Percentiles rank a stretch among this genome's conserved stretches.
These are phyloP conservation scores for Eumaeus atala DNA, from an alignment of 1,140 invertebrate genomes.

Conservation along the genomic window DNA sequence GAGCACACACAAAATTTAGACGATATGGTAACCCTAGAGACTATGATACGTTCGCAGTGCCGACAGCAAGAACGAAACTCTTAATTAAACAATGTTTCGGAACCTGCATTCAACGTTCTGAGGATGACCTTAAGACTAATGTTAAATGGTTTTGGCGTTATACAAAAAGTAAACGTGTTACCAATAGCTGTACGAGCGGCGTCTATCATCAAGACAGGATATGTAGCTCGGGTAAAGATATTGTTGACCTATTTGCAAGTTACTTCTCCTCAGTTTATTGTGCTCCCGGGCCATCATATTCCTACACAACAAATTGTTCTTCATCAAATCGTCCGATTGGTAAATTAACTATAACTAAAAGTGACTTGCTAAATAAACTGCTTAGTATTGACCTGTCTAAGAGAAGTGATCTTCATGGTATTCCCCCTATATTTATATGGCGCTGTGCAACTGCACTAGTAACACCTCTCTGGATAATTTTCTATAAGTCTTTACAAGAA, in stretches of 20 bases:
- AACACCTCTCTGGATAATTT: background rate
- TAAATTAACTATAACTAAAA: background rate
- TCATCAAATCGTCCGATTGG: background rate
- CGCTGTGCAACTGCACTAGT: conserved; percentile 1
- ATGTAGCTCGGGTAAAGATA: background rate
- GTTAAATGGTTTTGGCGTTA: no score
- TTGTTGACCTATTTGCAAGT: background rate
- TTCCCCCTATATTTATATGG: conserved; percentile 3
- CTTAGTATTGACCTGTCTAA: background rate
- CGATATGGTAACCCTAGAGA: conserved; percentile 1
- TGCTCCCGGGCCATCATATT: background rate
- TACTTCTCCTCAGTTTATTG: background rate
- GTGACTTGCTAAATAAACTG: background rate
- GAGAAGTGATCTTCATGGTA: background rate
- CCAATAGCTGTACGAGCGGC: background rate
- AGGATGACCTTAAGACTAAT: background rate
- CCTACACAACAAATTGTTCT: background rate
- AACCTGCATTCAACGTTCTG: background rate
- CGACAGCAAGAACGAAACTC: background rate
- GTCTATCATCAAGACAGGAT: background rate
- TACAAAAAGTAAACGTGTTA: background rate
- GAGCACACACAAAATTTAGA: conserved; percentile 1
- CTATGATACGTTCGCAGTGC: background rate
- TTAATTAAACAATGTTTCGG: background rate
- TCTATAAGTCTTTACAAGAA: conserved; percentile 7